These are phyloP conservation scores for Heliconius hermathena DNA, from an alignment of 1,140 invertebrate species.

Conservation along the genomic window DNA sequence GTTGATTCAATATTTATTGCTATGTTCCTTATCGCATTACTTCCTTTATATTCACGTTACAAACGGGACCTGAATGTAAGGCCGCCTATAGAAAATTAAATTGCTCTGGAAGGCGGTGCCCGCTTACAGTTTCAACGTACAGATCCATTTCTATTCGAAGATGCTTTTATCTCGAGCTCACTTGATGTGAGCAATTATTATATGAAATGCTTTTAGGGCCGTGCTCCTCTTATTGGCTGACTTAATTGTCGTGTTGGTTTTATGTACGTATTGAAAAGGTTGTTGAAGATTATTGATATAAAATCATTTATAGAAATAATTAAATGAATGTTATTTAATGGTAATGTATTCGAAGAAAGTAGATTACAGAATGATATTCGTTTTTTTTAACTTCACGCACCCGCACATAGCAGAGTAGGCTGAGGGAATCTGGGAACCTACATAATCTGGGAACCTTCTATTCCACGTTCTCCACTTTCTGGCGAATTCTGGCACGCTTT, in stretches of 20 bases:
- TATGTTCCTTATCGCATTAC: slow-evolving; percentile 18
- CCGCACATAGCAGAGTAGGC: too few species aligned
- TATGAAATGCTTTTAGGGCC: slow-evolving; percentile 36
- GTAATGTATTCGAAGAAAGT: too few species aligned
- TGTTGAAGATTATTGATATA: not conserved
- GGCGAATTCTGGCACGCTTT: too few species aligned
- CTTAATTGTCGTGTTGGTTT: slow-evolving; percentile 27
- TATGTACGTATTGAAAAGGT: not conserved
- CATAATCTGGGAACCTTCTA: too few species aligned
- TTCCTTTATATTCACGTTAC: slow-evolving; percentile 32
- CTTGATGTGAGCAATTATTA: slow-evolving; percentile 41
- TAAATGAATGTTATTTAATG: not conserved
- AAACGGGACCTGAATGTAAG: slow-evolving; percentile 13
- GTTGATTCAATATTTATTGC: slow-evolving; percentile 11
- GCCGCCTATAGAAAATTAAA: slow-evolving; percentile 36
- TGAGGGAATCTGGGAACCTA: too few species aligned
- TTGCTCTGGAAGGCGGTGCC: slow-evolving; percentile 32
- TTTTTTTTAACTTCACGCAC: too few species aligned
- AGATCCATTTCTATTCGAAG: slow-evolving; percentile 38
- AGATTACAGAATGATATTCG: too few species aligned
- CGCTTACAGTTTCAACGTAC: slow-evolving; percentile 32
- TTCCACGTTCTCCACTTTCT: too few species aligned
- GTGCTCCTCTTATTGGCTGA: slow-evolving; percentile 18
- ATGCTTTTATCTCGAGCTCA: slow-evolving; percentile 42
- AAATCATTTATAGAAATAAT: not conserved